Evolutionary conservation across 2,888 invertebrate genomes (phyloP).

Genomic region (Dexiosoma caninum): DNA sequence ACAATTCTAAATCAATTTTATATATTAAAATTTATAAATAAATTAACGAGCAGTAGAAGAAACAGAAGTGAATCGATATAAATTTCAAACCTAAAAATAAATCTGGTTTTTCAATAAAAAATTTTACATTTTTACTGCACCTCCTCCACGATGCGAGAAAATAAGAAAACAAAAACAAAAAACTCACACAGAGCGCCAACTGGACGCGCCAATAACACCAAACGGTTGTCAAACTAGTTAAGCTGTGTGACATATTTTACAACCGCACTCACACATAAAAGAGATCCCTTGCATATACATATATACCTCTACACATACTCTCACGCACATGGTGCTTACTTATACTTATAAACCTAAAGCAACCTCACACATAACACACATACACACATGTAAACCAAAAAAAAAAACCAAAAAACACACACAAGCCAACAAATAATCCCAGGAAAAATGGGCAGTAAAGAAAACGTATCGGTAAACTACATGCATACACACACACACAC

Average conservation of each 20-base stretch:
- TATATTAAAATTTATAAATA: slow-evolving; percentile 41
- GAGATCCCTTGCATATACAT: neutral
- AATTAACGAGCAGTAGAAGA: neutral
- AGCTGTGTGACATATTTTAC: slow-evolving; percentile 50
- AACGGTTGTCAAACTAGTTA: slow-evolving; percentile 49
- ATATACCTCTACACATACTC: neutral
- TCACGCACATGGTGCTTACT: neutral
- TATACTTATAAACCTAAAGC: neutral
- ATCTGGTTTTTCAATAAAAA: neutral
- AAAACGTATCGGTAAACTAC: slow-evolving; percentile 9
- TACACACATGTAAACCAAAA: neutral
- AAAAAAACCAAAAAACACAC: neutral
- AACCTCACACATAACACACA: neutral
- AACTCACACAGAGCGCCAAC: slow-evolving; percentile 51
- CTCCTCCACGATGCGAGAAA: slow-evolving; percentile 12
- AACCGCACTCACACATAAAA: slow-evolving; percentile 7
- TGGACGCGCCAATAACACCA: slow-evolving; percentile 59
- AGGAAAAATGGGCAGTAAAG: neutral
- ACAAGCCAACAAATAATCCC: neutral
- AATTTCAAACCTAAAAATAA: neutral
- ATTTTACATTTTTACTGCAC: slow-evolving; percentile 10
- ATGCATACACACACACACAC: too few relatives aligned
- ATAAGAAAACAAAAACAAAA: neutral
- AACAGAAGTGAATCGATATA: neutral
- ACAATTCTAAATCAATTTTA: slow-evolving; percentile 49